Base-by-base conservation (phyloP, 2,797 vertebrate genomes). In the Aphelocoma californica region DNA sequence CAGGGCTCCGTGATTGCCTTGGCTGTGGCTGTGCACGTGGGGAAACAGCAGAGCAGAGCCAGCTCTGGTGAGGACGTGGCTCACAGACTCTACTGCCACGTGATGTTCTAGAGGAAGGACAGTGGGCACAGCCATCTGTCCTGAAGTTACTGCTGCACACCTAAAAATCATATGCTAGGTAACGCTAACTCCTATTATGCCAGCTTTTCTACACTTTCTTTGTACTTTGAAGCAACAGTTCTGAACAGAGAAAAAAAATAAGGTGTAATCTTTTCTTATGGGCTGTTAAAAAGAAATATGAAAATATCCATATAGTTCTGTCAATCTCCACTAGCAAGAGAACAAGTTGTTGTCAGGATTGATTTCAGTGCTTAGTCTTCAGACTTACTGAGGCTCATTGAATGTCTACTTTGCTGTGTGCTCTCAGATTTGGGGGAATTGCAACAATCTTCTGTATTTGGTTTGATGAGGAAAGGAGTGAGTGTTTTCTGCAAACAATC, bases 31-130 rank as follows among this genome's bases (percentile, higher is more conserved):
- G 70, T 51, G 57, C 75, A 56, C 12, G 48, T 38, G 90, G 15
- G 74, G 91, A 86, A 51, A n/a, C 1, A n/a, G 92, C 84, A 74
- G 88, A 91, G 66, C 93, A 80, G 81, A 94, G 67, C 90, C 82
- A 80, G 92, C 17, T 26, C 53, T 42, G n/a, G 12, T 38, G 71
- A 53, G 28, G 18, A 48, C 0, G 3, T 45, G 40, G 50, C 73
- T 91, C 2, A 1, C 51, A 29, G 44, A 3, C 31, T 0, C 2
- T 10, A 36, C 53, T 73, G 53, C 38, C 44, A 12, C 2, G 2
- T 21, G 6, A 14, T 10, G 2, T 28, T 38, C 85, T 29, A n/a
- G 42, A 34, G 69, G 58, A 54, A 58, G 15, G 47, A 29, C 32
- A 53, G 56, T 17, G 45, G 56, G 15, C 20, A 3, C 47, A 42